Base-by-base conservation (phyloP, 2,888 invertebrate genomes). In the Apotomis capreana region DNA sequence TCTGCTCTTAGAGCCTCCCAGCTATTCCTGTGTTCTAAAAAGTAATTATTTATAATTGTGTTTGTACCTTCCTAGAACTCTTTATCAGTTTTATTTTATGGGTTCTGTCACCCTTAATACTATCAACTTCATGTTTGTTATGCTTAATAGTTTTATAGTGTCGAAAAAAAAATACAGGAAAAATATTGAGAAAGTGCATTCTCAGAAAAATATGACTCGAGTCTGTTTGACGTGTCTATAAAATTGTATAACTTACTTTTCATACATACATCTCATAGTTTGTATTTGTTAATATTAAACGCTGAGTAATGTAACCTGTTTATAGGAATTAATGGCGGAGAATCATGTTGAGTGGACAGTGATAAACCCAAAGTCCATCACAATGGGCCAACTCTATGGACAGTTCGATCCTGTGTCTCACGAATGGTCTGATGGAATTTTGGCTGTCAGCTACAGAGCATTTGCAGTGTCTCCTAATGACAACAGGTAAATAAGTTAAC, bases 351-450 rank as follows among this genome's bases (percentile, higher is more conserved):
- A 97, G 77, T 97, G 95, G 83, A 96, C 95, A 0, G 94, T 97
- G 1, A 97, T 98, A 77, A 99, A 98, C 90, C 99, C 99, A 0
- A 99, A 99, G 89, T 96, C 99, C 0, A 97, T 99, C 70, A 98
- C 98, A 0, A 97, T 99, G 96, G 98, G 98, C 0, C 98, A 99
- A 86, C 92, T 99, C 46, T 99, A 98, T 83, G 99, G 99, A 0
- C 97, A 98, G 86, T 99, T 99, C 84, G 99, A 99, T 91, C 95
- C 96, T 0, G 96, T 97, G 0, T 98, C 99, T 0, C 98, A 98
- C 87, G 99, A 99, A 93, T 98, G 98, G 98, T 96, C 96, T 3
- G 98, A 98, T 84, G 98, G 98, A 0, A 96, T 99, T 54, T 89
- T 98, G 58, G 97, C 98, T 0, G 95, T 97, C 6, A 97, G 96